These are phyloP conservation scores for Hylyphantes graminicola DNA, from an alignment of 1,140 invertebrate species.

Conservation along the genomic window DNA sequence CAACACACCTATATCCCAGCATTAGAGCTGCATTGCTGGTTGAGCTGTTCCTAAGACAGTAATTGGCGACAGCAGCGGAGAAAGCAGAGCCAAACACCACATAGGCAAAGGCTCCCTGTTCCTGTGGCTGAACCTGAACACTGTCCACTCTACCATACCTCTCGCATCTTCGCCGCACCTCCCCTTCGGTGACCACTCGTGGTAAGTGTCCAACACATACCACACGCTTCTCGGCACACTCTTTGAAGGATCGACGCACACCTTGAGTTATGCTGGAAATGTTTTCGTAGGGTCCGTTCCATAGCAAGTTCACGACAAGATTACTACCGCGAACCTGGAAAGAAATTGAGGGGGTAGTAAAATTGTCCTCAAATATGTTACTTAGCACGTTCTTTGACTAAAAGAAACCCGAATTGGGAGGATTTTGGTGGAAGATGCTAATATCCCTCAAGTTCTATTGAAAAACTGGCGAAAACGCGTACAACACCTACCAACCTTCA, in stretches of 20 bases:
- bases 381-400: too few relatives aligned
- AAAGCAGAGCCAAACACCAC: constrained; percentile 23
- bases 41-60: constrained; percentile 24
- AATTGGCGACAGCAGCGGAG: constrained; percentile 43
- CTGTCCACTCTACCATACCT: constrained; percentile 25
- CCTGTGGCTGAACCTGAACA: constrained; percentile 32
- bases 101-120: constrained; percentile 45
- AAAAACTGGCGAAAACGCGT: too few relatives aligned
- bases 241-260: constrained; percentile 14
- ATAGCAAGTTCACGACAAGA: constrained; percentile 29
- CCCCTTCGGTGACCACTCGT: constrained; percentile 6
- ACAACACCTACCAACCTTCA: too few relatives aligned
- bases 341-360: background rate
- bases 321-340: constrained; percentile 38
- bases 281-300: constrained; percentile 51
- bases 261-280: constrained; percentile 7
- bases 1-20: constrained; percentile 40
- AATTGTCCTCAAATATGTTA: background rate
- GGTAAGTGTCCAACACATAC: constrained; percentile 35
- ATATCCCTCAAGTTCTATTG: too few relatives aligned
- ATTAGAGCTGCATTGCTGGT: constrained; percentile 45
- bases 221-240: constrained; percentile 46
- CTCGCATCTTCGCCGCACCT: background rate
- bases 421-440: too few relatives aligned
- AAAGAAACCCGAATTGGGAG: too few relatives aligned